Evolutionary conservation across 2,888 invertebrate genomes (phyloP), one percentile per base, ranked within the genome.

Genomic region (Napeogenes sylphis): DNA sequence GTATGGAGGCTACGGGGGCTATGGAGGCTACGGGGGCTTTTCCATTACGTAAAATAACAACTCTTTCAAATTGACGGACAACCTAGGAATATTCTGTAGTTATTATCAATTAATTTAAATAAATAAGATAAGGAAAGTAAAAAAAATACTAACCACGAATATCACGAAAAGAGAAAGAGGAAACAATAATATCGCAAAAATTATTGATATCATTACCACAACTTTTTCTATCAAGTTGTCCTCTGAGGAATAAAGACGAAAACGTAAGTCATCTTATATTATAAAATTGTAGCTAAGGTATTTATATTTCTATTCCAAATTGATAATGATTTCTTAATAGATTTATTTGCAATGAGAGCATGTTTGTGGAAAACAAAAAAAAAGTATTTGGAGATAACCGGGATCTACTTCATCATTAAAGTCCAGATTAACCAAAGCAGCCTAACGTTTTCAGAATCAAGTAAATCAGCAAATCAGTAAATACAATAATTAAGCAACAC

Each of bases 11-110:
- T 12, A 72, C n/a, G 69, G 65, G 21, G 70, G 64, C 35, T 75
- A 73, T 45, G 73, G 72, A 45, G 68, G n/a, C n/a, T n/a, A n/a
- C n/a, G n/a, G n/a, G n/a, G n/a, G n/a, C 81, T 67, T 96, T 93
- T 13, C 96, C 97, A 81, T 97, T 92, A 33, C 96, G 92, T 79
- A 97, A 95, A 74, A 97, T 96, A 0, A 97, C 94, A 2, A 94
- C 94, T 75, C 96, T 90, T 83, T 96, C 95, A 79, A 95, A 96
- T 77, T 96, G 96, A 64, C 94, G 94, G 0, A 95, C 94, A 12
- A 94, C 93, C 93, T 93, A 64, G 33, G 69, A 67, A 8, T 54
- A 35, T 14, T 47, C 8, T 33, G 46, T 8, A 32, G n/a, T 21
- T 42, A 55, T 55, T 0, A 51, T 33, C 56, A 55, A 42, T 14